phyloP scores from a whole-genome alignment of 37 sponge, comb jelly and placozoan genomes.

The Chondrilla cf. caribensis region DNA sequence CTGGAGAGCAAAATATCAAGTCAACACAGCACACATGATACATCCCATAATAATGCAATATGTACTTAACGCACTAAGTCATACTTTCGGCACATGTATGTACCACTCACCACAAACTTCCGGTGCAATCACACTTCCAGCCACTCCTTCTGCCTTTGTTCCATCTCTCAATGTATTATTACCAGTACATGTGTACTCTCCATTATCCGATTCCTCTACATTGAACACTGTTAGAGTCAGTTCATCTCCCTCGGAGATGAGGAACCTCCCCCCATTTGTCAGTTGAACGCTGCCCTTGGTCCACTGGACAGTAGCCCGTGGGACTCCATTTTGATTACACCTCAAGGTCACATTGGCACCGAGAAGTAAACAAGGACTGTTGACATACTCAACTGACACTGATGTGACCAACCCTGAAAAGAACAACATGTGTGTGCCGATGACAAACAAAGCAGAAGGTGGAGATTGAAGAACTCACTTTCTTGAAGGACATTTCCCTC shows the following conservation, averaged over 20 bases:
- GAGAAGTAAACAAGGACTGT: constrained; percentile 9
- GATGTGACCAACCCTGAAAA: background rate
- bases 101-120: constrained; percentile 16
- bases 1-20: no score
- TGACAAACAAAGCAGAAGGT: background rate
- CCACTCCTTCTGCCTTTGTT: background rate
- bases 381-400: background rate
- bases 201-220: background rate
- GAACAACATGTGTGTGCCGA: background rate
- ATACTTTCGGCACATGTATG: no score
- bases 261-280: background rate
- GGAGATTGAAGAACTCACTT: constrained; percentile 5
- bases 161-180: background rate
- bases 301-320: constrained; percentile 25
- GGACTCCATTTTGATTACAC: constrained; percentile 39
- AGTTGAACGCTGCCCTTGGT: background rate
- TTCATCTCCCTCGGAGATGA: background rate
- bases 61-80: no score
- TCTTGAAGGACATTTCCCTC: constrained; percentile 15
- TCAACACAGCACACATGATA: no score
- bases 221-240: background rate
- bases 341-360: constrained; percentile 10
- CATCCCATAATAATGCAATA: no score
- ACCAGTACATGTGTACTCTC: background rate
- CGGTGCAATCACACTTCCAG: background rate